Evolutionary conservation across 1,140 invertebrate genomes (phyloP).

Genomic region (Yoshiicerus persimilis): DNA sequence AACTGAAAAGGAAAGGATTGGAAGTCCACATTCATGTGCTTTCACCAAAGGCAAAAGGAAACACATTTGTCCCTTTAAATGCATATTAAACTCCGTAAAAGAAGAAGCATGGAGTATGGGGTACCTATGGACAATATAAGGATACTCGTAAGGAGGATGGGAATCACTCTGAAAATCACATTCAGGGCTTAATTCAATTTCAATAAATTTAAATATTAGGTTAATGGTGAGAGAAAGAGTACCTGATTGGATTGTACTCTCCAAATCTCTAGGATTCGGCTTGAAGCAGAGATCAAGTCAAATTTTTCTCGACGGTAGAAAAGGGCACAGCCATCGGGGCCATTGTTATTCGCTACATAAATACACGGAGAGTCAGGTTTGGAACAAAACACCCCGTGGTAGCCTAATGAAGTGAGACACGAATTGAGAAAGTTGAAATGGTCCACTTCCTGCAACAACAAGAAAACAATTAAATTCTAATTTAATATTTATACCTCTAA

Average conservation of each 20-base stretch:
- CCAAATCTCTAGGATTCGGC: constrained; percentile 69
- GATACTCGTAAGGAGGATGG: no score
- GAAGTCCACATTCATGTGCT: neutral
- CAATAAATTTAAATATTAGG: neutral
- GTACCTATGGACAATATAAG: neutral
- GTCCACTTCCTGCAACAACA: constrained; percentile 67
- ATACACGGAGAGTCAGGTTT: constrained; percentile 79
- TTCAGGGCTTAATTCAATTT: neutral
- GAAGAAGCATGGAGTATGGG: no score
- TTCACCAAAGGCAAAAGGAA: neutral
- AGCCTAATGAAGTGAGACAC: constrained; percentile 66
- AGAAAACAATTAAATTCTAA: neutral
- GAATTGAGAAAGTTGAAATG: constrained; percentile 70
- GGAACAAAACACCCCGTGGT: constrained; percentile 70
- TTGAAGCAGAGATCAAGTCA: constrained; percentile 62
- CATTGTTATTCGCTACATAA: constrained; percentile 64
- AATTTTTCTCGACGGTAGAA: constrained; percentile 69
- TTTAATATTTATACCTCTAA: neutral
- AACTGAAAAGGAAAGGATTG: neutral
- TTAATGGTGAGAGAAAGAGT: neutral
- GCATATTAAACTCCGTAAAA: neutral
- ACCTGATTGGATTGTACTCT: constrained; percentile 72
- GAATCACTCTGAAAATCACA: neutral
- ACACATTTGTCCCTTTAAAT: neutral
- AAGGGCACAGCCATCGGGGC: constrained; percentile 78